phyloP scores from a whole-genome alignment of 1,140 invertebrate genomes.

The Scaptomyza pallida region DNA sequence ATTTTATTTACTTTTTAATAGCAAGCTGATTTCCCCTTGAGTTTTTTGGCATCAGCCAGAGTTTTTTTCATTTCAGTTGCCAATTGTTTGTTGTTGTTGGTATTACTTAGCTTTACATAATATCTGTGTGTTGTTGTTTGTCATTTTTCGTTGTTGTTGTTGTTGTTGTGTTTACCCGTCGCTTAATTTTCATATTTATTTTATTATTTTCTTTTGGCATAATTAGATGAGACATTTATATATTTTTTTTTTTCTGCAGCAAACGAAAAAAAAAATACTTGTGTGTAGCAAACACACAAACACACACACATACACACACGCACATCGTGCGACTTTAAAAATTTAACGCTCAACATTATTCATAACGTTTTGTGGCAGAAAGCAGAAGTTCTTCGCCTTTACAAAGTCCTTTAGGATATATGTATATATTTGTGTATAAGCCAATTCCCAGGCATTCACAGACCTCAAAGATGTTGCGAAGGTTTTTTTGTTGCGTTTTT shows the following conservation, averaged over 20 bases:
- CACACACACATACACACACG: too few species aligned
- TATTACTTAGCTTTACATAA: not conserved
- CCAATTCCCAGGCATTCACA: constrained; percentile 1
- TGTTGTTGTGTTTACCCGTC: constrained; percentile 35
- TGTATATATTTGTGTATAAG: not conserved
- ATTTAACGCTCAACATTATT: constrained; percentile 58
- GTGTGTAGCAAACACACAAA: constrained; percentile 33
- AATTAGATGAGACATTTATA: constrained; percentile 49
- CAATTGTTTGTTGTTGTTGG: constrained; percentile 12
- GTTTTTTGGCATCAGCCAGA: too few species aligned
- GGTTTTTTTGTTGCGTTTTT: constrained; percentile 24
- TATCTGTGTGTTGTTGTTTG: constrained; percentile 14
- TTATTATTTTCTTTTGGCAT: constrained; percentile 38
- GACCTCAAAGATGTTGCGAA: constrained; percentile 19
- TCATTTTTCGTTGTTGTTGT: constrained; percentile 10
- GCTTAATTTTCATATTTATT: not conserved
- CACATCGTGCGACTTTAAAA: constrained; percentile 5
- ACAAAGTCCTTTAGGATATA: constrained; percentile 14
- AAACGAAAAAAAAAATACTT: constrained; percentile 41
- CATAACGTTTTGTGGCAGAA: constrained; percentile 55
- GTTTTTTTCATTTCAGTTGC: not conserved
- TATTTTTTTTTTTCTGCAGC: constrained; percentile 61
- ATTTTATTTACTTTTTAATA: too few species aligned
- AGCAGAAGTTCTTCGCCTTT: constrained; percentile 5
- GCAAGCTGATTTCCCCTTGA: too few species aligned